These are phyloP conservation scores for Pyrocoelia pectoralis DNA, from an alignment of 2,888 invertebrate species.

Conservation along the genomic window DNA sequence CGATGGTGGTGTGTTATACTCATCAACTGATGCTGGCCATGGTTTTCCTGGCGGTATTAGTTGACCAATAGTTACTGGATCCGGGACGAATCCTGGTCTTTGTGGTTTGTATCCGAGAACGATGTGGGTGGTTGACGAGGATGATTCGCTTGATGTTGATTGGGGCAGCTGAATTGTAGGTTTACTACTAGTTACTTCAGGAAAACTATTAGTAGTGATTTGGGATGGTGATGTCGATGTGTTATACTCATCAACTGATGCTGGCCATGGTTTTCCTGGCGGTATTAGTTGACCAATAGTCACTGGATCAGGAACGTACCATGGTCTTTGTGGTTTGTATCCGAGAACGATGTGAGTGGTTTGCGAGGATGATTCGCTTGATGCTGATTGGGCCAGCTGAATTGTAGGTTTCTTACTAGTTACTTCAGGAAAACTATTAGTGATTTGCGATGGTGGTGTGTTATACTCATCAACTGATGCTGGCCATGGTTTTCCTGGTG, in stretches of 20 bases:
- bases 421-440: no score
- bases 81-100: slow-evolving; percentile 13
- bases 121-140: neutral
- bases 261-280: slow-evolving; percentile 38
- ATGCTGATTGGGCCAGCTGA: no score
- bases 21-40: slow-evolving; percentile 34
- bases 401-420: no score
- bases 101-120: slow-evolving; percentile 11
- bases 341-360: slow-evolving; percentile 16
- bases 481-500: slow-evolving; percentile 38
- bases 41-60: slow-evolving; percentile 32
- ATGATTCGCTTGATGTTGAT: neutral
- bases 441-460: neutral
- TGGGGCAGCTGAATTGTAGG: no score
- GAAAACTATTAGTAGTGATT: no score
- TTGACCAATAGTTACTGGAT: slow-evolving; percentile 18
- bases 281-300: slow-evolving; percentile 24
- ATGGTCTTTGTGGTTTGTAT: slow-evolving; percentile 24
- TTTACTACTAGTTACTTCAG: no score
- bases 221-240: no score
- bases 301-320: slow-evolving; percentile 17
- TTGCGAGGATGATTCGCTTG: neutral
- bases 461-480: slow-evolving; percentile 16
- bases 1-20: neutral
- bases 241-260: slow-evolving; percentile 29